phyloP scores from a whole-genome alignment of 2,797 vertebrate genomes.

The Hippoglossus hippoglossus region DNA sequence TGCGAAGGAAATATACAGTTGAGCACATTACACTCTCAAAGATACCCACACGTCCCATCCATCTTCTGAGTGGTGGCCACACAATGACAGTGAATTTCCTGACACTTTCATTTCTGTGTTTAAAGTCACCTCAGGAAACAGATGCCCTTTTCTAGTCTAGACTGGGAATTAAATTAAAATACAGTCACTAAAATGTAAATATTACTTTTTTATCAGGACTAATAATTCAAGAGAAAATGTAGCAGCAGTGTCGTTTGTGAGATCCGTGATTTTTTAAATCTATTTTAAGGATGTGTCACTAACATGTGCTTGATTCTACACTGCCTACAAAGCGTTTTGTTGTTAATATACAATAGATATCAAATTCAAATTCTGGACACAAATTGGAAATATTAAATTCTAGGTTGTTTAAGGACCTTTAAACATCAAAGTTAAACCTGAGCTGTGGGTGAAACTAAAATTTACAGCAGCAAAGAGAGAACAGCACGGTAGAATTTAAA shows the following conservation, averaged over 20 bases:
- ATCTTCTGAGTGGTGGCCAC: constrained; percentile 53
- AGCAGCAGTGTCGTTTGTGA: neutral
- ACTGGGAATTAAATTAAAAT: constrained; percentile 9
- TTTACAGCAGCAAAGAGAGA: too few relatives aligned
- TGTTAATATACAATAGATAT: neutral
- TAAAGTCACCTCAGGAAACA: constrained; percentile 3
- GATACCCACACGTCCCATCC: constrained; percentile 59
- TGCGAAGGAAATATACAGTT: constrained; percentile 48
- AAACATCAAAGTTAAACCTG: neutral
- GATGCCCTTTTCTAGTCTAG: neutral
- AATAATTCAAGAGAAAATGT: neutral
- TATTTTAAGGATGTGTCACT: neutral
- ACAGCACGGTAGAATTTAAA: neutral
- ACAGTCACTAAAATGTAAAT: constrained; percentile 2
- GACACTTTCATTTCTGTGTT: constrained; percentile 33
- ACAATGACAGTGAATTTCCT: constrained; percentile 55
- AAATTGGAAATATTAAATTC: neutral
- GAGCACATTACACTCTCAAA: constrained; percentile 55
- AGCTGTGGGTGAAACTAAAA: too few relatives aligned
- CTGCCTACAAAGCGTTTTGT: neutral
- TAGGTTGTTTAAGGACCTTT: constrained; percentile 1
- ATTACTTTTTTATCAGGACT: neutral
- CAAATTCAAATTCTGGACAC: neutral
- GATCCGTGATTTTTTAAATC: too few relatives aligned
- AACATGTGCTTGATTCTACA: neutral